Base-by-base conservation (phyloP, 2,797 vertebrate species). In the Buceros bicornis region DNA sequence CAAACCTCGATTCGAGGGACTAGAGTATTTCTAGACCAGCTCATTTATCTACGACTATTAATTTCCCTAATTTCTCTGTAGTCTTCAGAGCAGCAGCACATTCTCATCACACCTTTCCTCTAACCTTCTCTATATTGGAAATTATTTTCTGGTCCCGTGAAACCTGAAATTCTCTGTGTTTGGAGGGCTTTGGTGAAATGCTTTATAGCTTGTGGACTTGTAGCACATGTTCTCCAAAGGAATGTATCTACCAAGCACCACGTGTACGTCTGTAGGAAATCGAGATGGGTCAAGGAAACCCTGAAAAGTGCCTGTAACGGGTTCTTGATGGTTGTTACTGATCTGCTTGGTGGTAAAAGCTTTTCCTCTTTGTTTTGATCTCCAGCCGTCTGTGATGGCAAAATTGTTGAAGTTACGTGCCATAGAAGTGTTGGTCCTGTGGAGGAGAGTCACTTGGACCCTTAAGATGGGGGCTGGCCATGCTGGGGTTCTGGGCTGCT, bases 231-330 rank as follows among this genome's bases (percentile, higher is more conserved):
- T 54, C 29, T 48, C 47, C 33, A 19, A 13, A 7, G 56, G 57
- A 65, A 45, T 4, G 10, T 6, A 21, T 26, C 29, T 35, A 0
- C 5, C 13, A 28, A 47, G 24, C 25, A 6, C 7, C 50, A 4
- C 0, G 4, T 21, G 8, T 15, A 1, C 8, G 28, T 7, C 4
- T 17, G 0, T 28, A 26, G 35, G 42, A 40, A 9, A 8, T 4
- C 22, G 2, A 3, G 35, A 13, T 8, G 16, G 28, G 16, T 24
- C 43, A 5, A 69, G 37, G 21, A 14, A n/a, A 8, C 43, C 29
- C 42, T 26, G 17, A 5, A 5, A 64, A 48, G 12, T 20, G 17
- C 16, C 16, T 8, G 4, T 22, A 17, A 13, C 21, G 28, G 53
- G 62, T 4, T 6, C 20, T 54, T 60, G 4, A 14, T 42, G 73